A percentile compares a stretch with the other conserved stretches of the same genome.
Evolutionary conservation across 2,797 vertebrate species (phyloP).

Genomic region (Argentina silus): DNA sequence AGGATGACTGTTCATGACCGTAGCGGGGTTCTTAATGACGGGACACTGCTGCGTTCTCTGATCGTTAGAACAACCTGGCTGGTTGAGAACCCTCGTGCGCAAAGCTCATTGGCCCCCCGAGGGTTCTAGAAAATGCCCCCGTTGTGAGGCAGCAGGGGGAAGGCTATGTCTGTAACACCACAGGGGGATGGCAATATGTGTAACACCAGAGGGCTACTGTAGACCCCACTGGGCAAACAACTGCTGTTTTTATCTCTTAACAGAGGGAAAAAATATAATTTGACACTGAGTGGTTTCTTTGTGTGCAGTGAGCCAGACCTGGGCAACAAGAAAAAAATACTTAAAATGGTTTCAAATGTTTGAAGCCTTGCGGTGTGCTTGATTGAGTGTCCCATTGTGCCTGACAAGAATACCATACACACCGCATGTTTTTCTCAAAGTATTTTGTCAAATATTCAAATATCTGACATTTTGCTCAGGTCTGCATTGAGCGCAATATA

Average conservation of each 20-base stretch:
- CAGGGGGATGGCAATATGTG: conserved; percentile 49
- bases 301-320: no score
- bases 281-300: no score
- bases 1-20: conserved; percentile 23
- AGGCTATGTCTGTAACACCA: conserved; percentile 47
- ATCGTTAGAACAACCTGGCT: conserved; percentile 66
- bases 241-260: conserved; percentile 22
- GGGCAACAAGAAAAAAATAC: no score
- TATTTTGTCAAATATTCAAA: no score
- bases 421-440: no score
- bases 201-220: conserved; percentile 41
- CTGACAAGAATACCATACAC: no score
- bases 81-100: conserved; percentile 54
- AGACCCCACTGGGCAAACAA: conserved; percentile 46
- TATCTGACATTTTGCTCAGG: no score
- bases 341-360: no score
- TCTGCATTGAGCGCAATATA: no score
- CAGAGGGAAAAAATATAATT: conserved; percentile 24
- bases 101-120: conserved; percentile 51
- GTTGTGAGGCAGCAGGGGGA: conserved; percentile 44
- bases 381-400: no score
- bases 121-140: conserved; percentile 51
- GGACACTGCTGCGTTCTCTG: conserved; percentile 58
- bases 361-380: no score
- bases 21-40: conserved; percentile 32